Evolutionary conservation across 2,888 invertebrate genomes (phyloP).

Genomic region (Kuschelorhynchus macadamiae): DNA sequence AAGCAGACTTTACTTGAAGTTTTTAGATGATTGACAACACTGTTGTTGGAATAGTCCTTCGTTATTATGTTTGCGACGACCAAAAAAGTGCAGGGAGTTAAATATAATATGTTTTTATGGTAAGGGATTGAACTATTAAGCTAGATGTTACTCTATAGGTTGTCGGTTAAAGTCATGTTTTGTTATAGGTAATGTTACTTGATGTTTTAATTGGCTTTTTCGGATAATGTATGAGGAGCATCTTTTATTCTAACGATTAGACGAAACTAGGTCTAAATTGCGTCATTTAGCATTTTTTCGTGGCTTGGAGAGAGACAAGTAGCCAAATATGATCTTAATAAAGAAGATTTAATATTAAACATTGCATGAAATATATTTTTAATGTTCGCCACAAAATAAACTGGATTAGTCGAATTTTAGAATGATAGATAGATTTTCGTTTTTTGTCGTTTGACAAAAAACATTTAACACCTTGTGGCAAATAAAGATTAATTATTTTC

Average conservation of each 20-base stretch:
- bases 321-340: too few species aligned
- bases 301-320: too few species aligned
- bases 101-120: constrained; percentile 35
- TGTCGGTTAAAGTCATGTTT: not conserved
- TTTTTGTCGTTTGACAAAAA: too few species aligned
- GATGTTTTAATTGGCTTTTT: not conserved
- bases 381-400: too few species aligned
- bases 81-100: constrained; percentile 46
- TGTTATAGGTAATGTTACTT: not conserved
- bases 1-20: not conserved
- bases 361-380: too few species aligned
- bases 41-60: not conserved
- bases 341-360: too few species aligned
- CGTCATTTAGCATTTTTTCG: too few species aligned
- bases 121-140: constrained; percentile 27
- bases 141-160: not conserved
- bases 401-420: too few species aligned
- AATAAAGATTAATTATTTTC: too few species aligned
- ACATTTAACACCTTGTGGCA: too few species aligned
- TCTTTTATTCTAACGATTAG: not conserved
- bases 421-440: too few species aligned
- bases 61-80: constrained; percentile 37
- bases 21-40: not conserved
- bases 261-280: not conserved
- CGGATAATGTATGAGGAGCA: not conserved